Base-by-base conservation (phyloP, 1,140 invertebrate species). In the Microplitis mediator region DNA sequence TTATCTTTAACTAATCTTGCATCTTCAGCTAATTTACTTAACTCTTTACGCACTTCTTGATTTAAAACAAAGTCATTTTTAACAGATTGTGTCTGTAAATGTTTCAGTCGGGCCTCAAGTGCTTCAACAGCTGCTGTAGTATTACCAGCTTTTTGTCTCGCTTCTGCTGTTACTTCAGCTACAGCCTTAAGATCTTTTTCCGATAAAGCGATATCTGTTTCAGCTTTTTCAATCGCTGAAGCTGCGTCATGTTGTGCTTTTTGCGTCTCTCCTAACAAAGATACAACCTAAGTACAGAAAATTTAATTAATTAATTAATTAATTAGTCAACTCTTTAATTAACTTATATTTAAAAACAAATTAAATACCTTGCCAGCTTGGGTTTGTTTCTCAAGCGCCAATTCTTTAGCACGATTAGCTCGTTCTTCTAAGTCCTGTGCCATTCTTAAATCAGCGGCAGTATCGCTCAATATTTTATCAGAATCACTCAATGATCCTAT, bases 401-500 rank as follows among this genome's bases (percentile, higher is more conserved):
- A 87, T 84, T 91, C 92, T 90, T 94, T 96, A 2, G 94, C 91
- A 31, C 83, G 80, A 75, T 95, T 93, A 1, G 96, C 95, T 76
- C 90, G 88, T 67, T 89, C 84, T 81, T 97, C 95, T 0, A 98
- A 87, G 4, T 88, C 78, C 76, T 93, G 91, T 0, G 96, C 96
- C 75, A 87, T 86, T 32, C 89, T 85, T 60, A 97, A 85, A 85
- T 97, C 94, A 36, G 91, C 90, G 64, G 91, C 90, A 0, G 97
- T 98, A 61, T 93, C 96, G 31, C 89, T 88, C 51, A 98, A 91
- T 78, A 98, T 98, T 72, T 90, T 89, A 78, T 98, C 95, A 70
- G 97, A 97, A 82, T 98, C 91, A 36, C 94, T 96, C 4, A 98
- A 86, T 6, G 93, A 93, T 3, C 91, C 90, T 4, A 98, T 94